These are phyloP conservation scores for Crotalus tigris DNA, from an alignment of 2,113 vertebrate genomes.

Conservation along the genomic window DNA sequence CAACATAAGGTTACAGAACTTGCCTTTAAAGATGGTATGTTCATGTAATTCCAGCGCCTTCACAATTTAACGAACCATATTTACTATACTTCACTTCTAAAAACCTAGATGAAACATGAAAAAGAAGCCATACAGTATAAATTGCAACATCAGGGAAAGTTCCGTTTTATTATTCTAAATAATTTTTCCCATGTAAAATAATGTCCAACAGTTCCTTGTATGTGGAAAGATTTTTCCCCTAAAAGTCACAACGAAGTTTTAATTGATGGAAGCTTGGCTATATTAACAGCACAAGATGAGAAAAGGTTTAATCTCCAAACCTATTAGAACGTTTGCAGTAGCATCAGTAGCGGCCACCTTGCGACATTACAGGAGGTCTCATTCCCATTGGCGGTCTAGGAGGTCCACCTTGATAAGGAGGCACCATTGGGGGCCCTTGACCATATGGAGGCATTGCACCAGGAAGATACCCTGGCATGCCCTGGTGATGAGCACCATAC, in stretches of 20 bases:
- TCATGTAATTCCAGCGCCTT: constrained; percentile 98
- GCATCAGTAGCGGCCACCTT: constrained; percentile 97
- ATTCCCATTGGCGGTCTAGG: constrained; percentile 93
- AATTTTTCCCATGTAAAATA: constrained; percentile 83
- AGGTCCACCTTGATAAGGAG: constrained; percentile 92
- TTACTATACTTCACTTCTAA: constrained; percentile 99
- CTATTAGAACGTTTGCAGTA: constrained; percentile 83
- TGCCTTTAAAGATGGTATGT: constrained; percentile 95
- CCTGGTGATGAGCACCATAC: constrained; percentile 93
- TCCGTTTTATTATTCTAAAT: constrained; percentile 85
- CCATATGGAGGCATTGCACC: constrained; percentile 93
- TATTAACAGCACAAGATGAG: constrained; percentile 88
- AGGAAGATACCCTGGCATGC: constrained; percentile 94
- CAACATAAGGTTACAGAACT: constrained; percentile 91
- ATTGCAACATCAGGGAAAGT: constrained; percentile 85
- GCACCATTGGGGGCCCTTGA: constrained; percentile 96
- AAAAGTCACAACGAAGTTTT: constrained; percentile 86
- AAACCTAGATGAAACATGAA: constrained; percentile 98
- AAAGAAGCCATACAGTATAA: constrained; percentile 96
- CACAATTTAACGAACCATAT: constrained; percentile 97
- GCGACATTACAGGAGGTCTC: constrained; percentile 98
- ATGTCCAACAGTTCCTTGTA: constrained; percentile 86
- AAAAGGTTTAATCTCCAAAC: constrained; percentile 99
- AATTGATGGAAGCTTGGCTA: constrained; percentile 87
- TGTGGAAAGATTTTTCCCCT: constrained; percentile 81